These are phyloP conservation scores for Anseranas semipalmata DNA, from an alignment of 2,113 vertebrate genomes.

Conservation along the genomic window DNA sequence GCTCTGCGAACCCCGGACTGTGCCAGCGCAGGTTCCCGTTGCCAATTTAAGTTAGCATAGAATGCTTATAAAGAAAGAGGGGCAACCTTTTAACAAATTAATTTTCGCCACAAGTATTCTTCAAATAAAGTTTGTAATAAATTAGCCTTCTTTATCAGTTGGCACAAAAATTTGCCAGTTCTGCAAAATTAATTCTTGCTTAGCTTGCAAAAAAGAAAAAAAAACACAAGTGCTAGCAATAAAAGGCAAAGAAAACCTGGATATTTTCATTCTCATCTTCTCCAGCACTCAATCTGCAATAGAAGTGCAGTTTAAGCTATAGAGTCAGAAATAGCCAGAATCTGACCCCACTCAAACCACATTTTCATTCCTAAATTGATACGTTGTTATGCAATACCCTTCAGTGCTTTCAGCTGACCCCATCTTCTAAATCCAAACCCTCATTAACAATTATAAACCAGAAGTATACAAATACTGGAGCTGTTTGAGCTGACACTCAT, in stretches of 20 bases:
- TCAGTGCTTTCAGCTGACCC: not conserved
- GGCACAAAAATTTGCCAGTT: slow-evolving; percentile 1
- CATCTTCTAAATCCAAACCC: not conserved
- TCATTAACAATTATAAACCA: not conserved
- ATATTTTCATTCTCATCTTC: slow-evolving; percentile 18
- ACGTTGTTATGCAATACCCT: not conserved
- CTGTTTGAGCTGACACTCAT: fast-evolving
- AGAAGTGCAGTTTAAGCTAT: not conserved
- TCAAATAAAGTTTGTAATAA: slow-evolving; percentile 10
- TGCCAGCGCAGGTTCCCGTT: not conserved
- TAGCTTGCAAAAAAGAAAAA: slow-evolving; percentile 25
- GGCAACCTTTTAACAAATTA: not conserved
- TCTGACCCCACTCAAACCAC: not conserved
- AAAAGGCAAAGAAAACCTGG: slow-evolving; percentile 33
- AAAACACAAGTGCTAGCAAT: slow-evolving; percentile 4
- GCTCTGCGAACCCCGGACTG: not conserved
- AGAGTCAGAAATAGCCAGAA: slow-evolving; percentile 42
- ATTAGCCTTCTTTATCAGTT: slow-evolving; percentile 32
- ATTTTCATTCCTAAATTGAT: not conserved
- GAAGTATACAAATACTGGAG: not conserved
- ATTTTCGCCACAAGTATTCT: not conserved
- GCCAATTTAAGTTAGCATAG: not conserved
- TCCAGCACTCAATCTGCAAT: not conserved
- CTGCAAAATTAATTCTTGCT: slow-evolving; percentile 40
- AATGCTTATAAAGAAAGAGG: not conserved